phyloP scores from a whole-genome alignment of 2,797 vertebrate species.

The Sebastes reedi region DNA sequence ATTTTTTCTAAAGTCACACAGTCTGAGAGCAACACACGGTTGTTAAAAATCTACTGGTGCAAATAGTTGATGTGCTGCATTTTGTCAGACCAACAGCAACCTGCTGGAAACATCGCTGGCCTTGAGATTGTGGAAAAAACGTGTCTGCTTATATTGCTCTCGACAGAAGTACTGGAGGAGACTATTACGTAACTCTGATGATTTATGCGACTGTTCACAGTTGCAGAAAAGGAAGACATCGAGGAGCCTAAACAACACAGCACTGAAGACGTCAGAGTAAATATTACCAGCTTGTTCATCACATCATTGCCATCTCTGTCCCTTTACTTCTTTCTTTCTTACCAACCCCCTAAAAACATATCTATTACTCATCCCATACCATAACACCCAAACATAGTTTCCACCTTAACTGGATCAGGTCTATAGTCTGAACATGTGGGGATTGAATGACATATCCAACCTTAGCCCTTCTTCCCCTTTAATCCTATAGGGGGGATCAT shows the following conservation, averaged over 20 bases:
- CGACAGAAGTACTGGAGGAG: constrained; percentile 19
- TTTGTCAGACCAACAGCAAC: background rate
- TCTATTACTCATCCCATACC: background rate
- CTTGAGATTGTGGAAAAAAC: constrained; percentile 29
- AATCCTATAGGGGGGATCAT: background rate
- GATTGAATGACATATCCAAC: constrained; percentile 5
- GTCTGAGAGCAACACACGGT: background rate
- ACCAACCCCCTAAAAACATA: background rate
- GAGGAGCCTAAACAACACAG: background rate
- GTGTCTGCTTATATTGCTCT: constrained; percentile 22
- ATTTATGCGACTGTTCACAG: constrained; percentile 34
- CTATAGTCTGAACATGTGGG: background rate
- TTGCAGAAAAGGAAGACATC: background rate
- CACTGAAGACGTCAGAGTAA: background rate
- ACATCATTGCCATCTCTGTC: background rate
- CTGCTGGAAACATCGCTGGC: constrained; percentile 16
- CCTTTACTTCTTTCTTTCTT: background rate
- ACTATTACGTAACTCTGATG: constrained; percentile 41
- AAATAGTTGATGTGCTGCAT: background rate
- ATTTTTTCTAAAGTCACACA: background rate
- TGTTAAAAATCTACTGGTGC: background rate
- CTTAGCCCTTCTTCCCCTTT: background rate
- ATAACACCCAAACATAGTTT: background rate
- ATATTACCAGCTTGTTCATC: background rate
- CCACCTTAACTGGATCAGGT: background rate